Evolutionary conservation across 2,113 vertebrate genomes (phyloP), one percentile per base, ranked within the genome.

Genomic region (Phalacrocorax brasilianus): DNA sequence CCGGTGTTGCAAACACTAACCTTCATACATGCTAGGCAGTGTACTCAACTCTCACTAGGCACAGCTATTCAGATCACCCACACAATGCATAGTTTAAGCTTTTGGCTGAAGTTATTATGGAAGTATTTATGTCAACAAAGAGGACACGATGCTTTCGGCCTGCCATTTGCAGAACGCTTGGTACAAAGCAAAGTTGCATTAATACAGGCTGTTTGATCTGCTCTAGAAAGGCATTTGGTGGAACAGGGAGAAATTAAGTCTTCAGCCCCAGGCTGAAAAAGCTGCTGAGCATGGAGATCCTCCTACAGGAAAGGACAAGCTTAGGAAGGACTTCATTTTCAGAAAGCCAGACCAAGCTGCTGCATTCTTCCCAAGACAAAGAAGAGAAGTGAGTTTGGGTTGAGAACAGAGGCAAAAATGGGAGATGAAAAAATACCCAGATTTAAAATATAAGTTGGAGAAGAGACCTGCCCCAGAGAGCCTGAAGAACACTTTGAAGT

Each of bases 131-230:
- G 9, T 35, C 61, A 80, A 47, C 16, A 11, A 62, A 80, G 28
- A 66, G 26, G 38, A 40, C 11, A n/a, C 0, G 0, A 71, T 17
- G 20, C 16, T 71, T 84, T 77, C 2, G 0, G 38, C 26, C 52
- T 52, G 23, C 45, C 45, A 28, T 68, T 73, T 80, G 65, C 10
- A 85, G 45, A 85, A 85, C 3, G 35, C 35, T 47, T 52, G 13
- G 20, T 72, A 58, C 44, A 87, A 77, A 66, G n/a, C 19, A 11
- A 75, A 88, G 58, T 42, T 55, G 32, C 15, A 74, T 59, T 50
- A 59, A 65, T 27, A 87, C 0, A 2, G 40, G 47, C 21, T 30
- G 47, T 52, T 67, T 92, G 45, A 89, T 74, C 38, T 52, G 38
- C 61, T 74, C 52, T 71, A 86, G 65, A 76, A 92, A 58, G 59